Percentiles rank a stretch among this genome's conserved stretches.
Conservation (phyloP, 2,797 vertebrate genomes). For the Nothura maculosa region DNA sequence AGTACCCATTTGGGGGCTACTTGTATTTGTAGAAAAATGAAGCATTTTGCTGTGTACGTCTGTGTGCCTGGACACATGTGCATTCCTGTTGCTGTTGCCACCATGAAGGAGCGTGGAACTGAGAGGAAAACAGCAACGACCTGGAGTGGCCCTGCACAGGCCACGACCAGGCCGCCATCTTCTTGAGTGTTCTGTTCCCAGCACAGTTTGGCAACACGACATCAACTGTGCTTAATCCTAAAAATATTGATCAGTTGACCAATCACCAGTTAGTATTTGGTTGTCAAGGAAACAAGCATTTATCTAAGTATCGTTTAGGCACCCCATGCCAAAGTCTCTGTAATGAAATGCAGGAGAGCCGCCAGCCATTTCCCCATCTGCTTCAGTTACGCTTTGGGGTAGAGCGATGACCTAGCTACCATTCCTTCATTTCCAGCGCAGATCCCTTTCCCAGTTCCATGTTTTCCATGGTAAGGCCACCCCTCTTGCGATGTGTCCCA, state of each 20-base stretch:
- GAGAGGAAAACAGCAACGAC: not conserved
- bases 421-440: rapidly evolving
- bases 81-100: rapidly evolving
- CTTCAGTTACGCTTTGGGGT: rapidly evolving
- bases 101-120: not conserved
- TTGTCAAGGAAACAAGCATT: constrained; percentile 51
- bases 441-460: rapidly evolving
- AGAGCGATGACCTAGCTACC: rapidly evolving
- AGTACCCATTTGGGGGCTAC: not conserved
- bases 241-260: constrained; percentile 49
- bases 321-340: not conserved
- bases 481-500: rapidly evolving
- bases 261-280: constrained; percentile 1
- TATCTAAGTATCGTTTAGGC: not conserved
- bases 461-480: rapidly evolving
- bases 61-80: rapidly evolving
- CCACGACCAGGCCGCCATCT: not conserved
- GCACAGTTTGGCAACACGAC: not conserved
- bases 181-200: not conserved
- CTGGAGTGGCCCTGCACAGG: not conserved
- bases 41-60: rapidly evolving
- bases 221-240: constrained; percentile 22
- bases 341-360: not conserved
- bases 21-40: not conserved
- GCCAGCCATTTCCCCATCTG: not conserved